Evolutionary conservation across 2,888 invertebrate species (phyloP).

Genomic region (Sycophila texana): DNA sequence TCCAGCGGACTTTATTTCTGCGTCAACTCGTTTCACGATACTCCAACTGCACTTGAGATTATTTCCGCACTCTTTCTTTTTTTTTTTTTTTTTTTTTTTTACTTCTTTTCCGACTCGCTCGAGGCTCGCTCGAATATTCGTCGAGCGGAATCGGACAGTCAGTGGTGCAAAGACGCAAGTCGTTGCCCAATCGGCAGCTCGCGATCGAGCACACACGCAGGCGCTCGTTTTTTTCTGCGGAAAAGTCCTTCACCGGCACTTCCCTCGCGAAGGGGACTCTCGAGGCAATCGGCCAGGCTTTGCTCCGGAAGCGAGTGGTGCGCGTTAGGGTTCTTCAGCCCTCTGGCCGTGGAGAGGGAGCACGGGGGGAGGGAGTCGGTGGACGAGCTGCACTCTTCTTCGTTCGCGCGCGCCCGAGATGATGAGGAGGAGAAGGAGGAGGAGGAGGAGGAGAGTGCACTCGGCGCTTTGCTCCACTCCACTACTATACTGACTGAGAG

Average conservation of each 20-base stretch:
- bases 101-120: background rate
- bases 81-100: no score
- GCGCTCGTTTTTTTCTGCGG: background rate
- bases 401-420: background rate
- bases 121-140: background rate
- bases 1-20: background rate
- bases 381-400: background rate
- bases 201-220: background rate
- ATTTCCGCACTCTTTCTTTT: no score
- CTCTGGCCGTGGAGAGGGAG: background rate
- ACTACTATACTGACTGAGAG: slow-evolving; percentile 33
- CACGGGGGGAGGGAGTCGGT: background rate
- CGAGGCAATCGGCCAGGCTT: background rate
- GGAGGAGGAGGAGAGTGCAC: slow-evolving; percentile 17
- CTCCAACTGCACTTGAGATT: background rate
- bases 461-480: slow-evolving; percentile 32
- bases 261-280: no score
- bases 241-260: background rate
- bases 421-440: background rate
- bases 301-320: slow-evolving; percentile 15
- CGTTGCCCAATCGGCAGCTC: background rate
- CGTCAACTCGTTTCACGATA: background rate
- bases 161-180: background rate
- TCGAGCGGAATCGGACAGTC: no score
- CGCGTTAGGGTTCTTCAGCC: background rate